phyloP scores from a whole-genome alignment of 2,888 invertebrate species.

The Microctonus aethiopoides region DNA sequence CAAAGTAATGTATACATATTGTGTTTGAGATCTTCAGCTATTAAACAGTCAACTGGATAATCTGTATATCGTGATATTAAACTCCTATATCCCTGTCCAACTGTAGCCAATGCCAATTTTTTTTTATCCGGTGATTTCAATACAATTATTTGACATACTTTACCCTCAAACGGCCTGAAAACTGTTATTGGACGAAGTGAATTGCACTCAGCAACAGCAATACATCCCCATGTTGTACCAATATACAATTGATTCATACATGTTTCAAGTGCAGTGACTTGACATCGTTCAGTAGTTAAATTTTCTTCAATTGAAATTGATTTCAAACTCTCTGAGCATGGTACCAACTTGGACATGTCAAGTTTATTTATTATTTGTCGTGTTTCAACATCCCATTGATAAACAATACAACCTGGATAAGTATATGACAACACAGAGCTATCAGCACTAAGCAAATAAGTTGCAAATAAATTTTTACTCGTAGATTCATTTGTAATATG shows the following conservation, averaged over 20 bases:
- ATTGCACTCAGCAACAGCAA: conserved; percentile 87
- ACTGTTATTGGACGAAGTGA: conserved; percentile 88
- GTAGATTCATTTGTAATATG: conserved; percentile 72
- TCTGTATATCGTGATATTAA: conserved; percentile 76
- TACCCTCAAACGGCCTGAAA: conserved; percentile 91
- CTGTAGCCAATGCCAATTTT: conserved; percentile 76
- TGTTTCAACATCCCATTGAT: conserved; percentile 83
- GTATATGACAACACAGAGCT: conserved; percentile 82
- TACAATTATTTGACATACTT: conserved; percentile 71
- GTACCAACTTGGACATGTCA: conserved; percentile 91
- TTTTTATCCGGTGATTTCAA: conserved; percentile 65
- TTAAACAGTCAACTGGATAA: conserved; percentile 65
- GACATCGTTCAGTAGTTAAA: conserved; percentile 80
- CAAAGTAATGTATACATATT: conserved; percentile 78
- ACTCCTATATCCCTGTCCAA: conserved; percentile 87
- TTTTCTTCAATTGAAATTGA: conserved; percentile 92
- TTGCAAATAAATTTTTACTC: conserved; percentile 75
- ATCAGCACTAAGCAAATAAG: conserved; percentile 76
- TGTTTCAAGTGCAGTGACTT: conserved; percentile 70
- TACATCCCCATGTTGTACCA: conserved; percentile 95
- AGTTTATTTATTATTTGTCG: conserved; percentile 80
- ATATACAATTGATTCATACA: conserved; percentile 78
- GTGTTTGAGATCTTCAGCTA: conserved; percentile 62
- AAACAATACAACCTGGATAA: conserved; percentile 88
- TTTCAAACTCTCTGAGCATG: conserved; percentile 91